Conservation (phyloP, 2,888 invertebrate genomes). For the Abrostola triplasia region DNA sequence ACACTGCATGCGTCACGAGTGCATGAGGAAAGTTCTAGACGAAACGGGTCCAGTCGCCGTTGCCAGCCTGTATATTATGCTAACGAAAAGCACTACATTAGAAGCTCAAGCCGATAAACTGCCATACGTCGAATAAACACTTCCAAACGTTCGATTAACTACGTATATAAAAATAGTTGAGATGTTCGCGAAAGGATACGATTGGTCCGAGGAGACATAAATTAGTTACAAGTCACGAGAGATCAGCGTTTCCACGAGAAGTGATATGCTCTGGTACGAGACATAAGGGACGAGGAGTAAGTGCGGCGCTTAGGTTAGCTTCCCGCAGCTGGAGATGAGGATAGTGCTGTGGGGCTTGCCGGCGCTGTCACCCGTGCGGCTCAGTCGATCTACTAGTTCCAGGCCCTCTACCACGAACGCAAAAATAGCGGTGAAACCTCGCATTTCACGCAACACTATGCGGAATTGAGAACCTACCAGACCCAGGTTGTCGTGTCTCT, state of each 20-base stretch:
- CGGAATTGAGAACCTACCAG: constrained; percentile 96
- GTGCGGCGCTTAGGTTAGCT: constrained; percentile 86
- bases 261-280: constrained; percentile 14
- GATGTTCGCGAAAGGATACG: constrained; percentile 47
- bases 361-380: constrained; percentile 92
- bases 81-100: constrained; percentile 27
- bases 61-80: constrained; percentile 23
- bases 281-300: constrained; percentile 16
- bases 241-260: constrained; percentile 21
- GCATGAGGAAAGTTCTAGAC: too few species aligned
- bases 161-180: constrained; percentile 63
- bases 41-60: background rate
- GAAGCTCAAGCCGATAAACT: constrained; percentile 62
- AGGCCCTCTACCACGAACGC: constrained; percentile 94
- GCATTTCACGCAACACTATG: constrained; percentile 94
- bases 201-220: constrained; percentile 56
- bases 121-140: constrained; percentile 58
- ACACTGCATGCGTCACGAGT: background rate
- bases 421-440: constrained; percentile 94
- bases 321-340: constrained; percentile 92
- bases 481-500: constrained; percentile 93
- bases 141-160: constrained; percentile 56
- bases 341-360: constrained; percentile 93
- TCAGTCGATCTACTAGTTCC: constrained; percentile 93
- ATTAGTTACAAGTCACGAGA: constrained; percentile 47